phyloP scores from a whole-genome alignment of 1,140 invertebrate genomes.

The Calycopis cecrops region DNA sequence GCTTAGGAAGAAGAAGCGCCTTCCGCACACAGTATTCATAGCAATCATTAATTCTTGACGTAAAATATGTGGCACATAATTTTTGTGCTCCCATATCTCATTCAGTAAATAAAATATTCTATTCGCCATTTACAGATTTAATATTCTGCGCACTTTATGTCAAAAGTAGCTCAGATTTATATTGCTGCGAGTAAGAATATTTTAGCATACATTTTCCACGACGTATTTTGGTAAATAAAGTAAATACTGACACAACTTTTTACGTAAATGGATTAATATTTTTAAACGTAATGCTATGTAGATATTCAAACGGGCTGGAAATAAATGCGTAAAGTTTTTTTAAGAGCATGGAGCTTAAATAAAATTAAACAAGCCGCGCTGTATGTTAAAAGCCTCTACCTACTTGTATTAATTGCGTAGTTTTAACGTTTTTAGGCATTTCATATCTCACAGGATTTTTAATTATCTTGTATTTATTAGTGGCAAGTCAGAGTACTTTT shows the following conservation, averaged over 20 bases:
- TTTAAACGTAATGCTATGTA: background rate
- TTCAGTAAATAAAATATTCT: constrained; percentile 19
- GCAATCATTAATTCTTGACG: constrained; percentile 13
- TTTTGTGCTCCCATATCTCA: constrained; percentile 16
- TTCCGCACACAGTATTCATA: constrained; percentile 1
- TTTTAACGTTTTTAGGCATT: too few species aligned
- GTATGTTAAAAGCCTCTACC: too few species aligned
- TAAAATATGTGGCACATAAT: constrained; percentile 17
- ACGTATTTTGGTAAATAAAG: constrained; percentile 13
- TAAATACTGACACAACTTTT: constrained; percentile 21
- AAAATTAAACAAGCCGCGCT: too few species aligned
- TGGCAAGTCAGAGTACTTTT: too few species aligned
- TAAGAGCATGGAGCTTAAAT: too few species aligned
- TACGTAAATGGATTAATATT: background rate
- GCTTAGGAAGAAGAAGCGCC: background rate
- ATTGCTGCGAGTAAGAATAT: constrained; percentile 15
- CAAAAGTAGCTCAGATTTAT: constrained; percentile 18
- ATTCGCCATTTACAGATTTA: constrained; percentile 19
- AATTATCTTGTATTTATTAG: too few species aligned
- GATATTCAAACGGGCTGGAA: too few species aligned
- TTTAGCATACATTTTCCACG: constrained; percentile 15
- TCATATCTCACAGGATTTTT: too few species aligned
- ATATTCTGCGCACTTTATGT: constrained; percentile 18
- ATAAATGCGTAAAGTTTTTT: too few species aligned
- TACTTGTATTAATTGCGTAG: too few species aligned